These are phyloP conservation scores for Cephus pygmeus DNA, from an alignment of 2,888 invertebrate species.

Conservation along the genomic window DNA sequence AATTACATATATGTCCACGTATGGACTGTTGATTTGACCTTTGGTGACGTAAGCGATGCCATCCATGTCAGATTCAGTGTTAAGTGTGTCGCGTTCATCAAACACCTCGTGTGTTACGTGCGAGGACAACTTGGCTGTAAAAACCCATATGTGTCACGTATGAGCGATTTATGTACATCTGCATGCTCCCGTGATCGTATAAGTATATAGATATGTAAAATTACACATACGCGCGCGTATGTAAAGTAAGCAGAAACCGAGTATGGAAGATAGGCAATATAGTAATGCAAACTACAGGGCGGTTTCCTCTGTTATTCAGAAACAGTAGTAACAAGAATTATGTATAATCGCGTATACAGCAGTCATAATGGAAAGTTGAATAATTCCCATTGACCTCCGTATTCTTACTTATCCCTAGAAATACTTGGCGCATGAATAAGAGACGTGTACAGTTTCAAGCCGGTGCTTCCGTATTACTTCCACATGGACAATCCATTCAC, in stretches of 20 bases:
- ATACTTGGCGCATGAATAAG: neutral
- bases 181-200: neutral
- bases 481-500: neutral
- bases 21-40: neutral
- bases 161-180: slow-evolving; percentile 16
- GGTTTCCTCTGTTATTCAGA: neutral
- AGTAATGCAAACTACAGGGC: neutral
- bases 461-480: neutral
- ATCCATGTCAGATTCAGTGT: neutral
- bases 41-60: neutral
- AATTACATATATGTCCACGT: neutral
- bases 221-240: neutral
- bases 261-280: neutral
- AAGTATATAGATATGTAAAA: neutral
- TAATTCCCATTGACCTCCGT: neutral
- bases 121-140: slow-evolving; percentile 11
- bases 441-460: neutral
- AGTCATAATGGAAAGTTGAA: neutral
- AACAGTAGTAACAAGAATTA: neutral
- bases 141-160: slow-evolving; percentile 18
- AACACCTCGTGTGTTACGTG: slow-evolving; percentile 3
- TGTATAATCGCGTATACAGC: neutral
- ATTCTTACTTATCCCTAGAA: neutral
- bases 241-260: neutral
- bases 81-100: neutral